Evolutionary conservation across 2,888 invertebrate species (phyloP), one percentile per base, ranked within the genome.

Genomic region (Heliconius aoede): DNA sequence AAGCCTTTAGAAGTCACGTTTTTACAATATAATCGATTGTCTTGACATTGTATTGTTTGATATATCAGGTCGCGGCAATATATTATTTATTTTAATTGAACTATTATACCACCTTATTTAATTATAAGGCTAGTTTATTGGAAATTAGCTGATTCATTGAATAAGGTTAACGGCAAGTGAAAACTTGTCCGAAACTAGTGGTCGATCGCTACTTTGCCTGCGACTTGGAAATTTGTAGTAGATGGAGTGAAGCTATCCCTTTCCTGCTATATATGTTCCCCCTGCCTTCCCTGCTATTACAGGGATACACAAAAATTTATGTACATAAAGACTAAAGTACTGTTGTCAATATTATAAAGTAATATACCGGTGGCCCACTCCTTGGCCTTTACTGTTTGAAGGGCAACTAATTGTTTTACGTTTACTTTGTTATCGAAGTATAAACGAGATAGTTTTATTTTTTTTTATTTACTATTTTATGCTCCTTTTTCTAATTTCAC

Each of bases 1-100:
- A 64, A 73, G 62, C 30, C 62, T 61, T 69, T 69, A 61, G 26
- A 61, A 64, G 68, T 67, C 76, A 76, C 73, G 72, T 71, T 74
- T 69, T 26, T 71, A 32, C 9, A 32, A 32, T 61, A 62, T 68
- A 71, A 69, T 74, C 64, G 65, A 69, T 32, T 73, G 55, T 77
- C 64, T 46, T 74, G 77, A 60, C 71, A 77, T 74, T 74, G 77
- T 77, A 73, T 69, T 76, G 74, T 74, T 64, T 46, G 51, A 65
- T 71, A 51, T 61, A 51, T 74, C 64, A 73, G 76, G 76, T 73
- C 69, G 30, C 9, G 26, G n/a, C 36, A 74, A 46, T 30, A 24
- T 28, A 60, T 28, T 58, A 40, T 68, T 58, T 64, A 64, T 64
- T 73, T 62, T 73, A 40, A 28, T 46, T 51, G 28, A 21, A 28